phyloP scores from a whole-genome alignment of 2,113 vertebrate species.

The Notarius quadriscutis region DNA sequence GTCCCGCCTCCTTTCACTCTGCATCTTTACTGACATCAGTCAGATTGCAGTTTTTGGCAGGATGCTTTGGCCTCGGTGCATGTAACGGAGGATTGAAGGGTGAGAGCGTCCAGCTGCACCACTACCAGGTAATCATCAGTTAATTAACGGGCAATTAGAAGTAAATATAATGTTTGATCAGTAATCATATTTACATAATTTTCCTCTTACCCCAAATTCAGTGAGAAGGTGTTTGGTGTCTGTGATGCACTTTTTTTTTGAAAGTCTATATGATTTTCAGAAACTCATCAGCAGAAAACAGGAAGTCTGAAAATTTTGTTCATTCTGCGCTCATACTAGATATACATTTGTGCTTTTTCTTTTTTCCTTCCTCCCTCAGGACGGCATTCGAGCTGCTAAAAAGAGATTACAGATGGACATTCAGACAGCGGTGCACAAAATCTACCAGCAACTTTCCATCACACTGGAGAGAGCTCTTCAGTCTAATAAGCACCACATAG shows the following conservation, averaged over 20 bases:
- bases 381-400: slow-evolving; percentile 91
- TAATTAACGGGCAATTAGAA: slow-evolving; percentile 71
- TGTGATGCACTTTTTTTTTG: no score
- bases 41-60: slow-evolving; percentile 92
- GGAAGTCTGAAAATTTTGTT: no score
- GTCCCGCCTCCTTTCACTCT: slow-evolving; percentile 80
- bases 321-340: no score
- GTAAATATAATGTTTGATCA: slow-evolving; percentile 60
- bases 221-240: neutral
- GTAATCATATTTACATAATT: neutral
- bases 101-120: slow-evolving; percentile 90
- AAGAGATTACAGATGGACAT: slow-evolving; percentile 92
- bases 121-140: slow-evolving; percentile 86
- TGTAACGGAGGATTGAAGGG: slow-evolving; percentile 82
- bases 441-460: slow-evolving; percentile 94
- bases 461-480: slow-evolving; percentile 88
- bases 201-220: neutral
- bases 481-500: slow-evolving; percentile 58
- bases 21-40: slow-evolving; percentile 92
- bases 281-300: no score
- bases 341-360: neutral
- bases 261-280: no score
- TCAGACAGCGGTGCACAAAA: slow-evolving; percentile 94
- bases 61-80: slow-evolving; percentile 92
- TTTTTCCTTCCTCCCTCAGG: slow-evolving; percentile 66